Evolutionary conservation across 2,888 invertebrate species (phyloP), one percentile per base, ranked within the genome.

Genomic region (Trachelus troglodyta): DNA sequence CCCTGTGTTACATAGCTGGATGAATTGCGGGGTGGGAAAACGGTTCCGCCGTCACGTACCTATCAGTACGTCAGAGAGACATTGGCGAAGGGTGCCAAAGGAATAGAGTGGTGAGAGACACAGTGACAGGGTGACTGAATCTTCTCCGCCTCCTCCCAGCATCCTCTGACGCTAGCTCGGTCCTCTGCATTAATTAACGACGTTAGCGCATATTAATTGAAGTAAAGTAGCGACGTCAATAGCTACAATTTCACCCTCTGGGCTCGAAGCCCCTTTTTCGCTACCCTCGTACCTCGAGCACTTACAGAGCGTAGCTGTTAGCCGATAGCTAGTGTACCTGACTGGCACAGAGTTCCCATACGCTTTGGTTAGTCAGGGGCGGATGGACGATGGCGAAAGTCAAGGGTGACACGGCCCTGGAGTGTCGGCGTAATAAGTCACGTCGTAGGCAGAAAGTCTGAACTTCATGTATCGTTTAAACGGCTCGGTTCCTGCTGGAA

Each of bases 141-240:
- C 40, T 35, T 34, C 69, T 56, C 56, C 56, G 4, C 23, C 56
- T 56, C 56, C 12, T 35, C 35, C 9, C 56, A 56, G 56, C 56
- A 9, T 56, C 56, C 56, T 56, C 23, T 56, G 56, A 56, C 56
- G 56, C 74, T 37, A 4, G 74, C 83, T 76, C 71, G 77, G 80
- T 76, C 78, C 84, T 85, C 79, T 37, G 84, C 85, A 88, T 89
- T 88, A 88, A 90, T 90, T 89, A 90, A 88, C 83, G 80, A 85
- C 84, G 85, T 88, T 88, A 87, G 86, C 85, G 87, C 83, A 84
- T 85, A 89, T 88, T 89, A 90, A 90, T 89, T 86, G 85, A 85
- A 81, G 82, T 81, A 80, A 85, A 88, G 89, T 87, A 85, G 82
- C 83, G 83, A 75, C 56, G 77, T 34, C 79, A 75, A 81, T 78